These are phyloP conservation scores for Bombus polaris DNA, from an alignment of 1,140 invertebrate genomes.

Conservation along the genomic window DNA sequence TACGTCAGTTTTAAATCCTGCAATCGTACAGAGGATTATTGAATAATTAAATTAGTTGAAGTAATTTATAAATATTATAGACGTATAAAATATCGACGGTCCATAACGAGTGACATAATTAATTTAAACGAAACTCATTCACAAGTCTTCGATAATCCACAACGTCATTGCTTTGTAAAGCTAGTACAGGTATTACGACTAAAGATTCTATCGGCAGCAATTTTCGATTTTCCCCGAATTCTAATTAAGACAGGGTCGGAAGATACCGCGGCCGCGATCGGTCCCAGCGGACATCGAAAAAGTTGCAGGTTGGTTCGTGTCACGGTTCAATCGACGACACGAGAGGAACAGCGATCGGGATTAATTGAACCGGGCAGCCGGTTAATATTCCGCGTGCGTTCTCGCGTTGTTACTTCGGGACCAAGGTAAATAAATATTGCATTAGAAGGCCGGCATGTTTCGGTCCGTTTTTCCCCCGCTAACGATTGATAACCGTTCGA, in stretches of 20 bases:
- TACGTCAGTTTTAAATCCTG: too few relatives aligned
- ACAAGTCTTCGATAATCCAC: neutral
- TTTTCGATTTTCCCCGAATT: neutral
- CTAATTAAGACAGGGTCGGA: neutral
- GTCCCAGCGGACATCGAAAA: slow-evolving; percentile 5
- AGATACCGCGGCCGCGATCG: neutral
- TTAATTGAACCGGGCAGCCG: slow-evolving; percentile 30
- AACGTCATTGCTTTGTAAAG: neutral
- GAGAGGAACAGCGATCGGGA: slow-evolving; percentile 3
- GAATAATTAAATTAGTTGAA: too few relatives aligned
- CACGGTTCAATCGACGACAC: slow-evolving; percentile 23
- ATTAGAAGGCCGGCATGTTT: slow-evolving; percentile 19
- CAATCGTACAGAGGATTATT: too few relatives aligned
- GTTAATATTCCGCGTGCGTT: slow-evolving; percentile 42
- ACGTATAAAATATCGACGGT: neutral
- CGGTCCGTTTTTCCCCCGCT: slow-evolving; percentile 34
- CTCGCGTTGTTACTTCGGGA: slow-evolving; percentile 26
- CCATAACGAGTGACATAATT: neutral
- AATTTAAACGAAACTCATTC: neutral
- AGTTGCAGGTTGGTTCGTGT: neutral
- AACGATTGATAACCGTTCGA: slow-evolving; percentile 54
- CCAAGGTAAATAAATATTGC: slow-evolving; percentile 42
- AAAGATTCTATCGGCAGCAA: neutral
- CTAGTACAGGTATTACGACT: neutral
- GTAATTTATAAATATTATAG: too few relatives aligned